These are phyloP conservation scores for Spinus pinus DNA, from an alignment of 2,797 vertebrate species.

Conservation along the genomic window DNA sequence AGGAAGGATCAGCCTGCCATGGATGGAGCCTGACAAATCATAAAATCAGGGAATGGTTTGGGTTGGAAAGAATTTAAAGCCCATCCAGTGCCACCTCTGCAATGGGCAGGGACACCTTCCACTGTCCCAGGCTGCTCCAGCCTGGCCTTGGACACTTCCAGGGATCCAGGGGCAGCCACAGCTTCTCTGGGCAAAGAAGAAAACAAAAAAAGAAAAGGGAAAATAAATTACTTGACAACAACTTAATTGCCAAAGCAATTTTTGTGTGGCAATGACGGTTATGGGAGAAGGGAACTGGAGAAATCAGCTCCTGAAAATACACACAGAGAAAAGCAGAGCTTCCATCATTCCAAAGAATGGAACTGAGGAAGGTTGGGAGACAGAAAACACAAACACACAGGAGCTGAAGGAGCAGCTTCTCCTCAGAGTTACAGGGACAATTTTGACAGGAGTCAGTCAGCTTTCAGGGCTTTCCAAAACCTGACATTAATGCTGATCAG, in stretches of 20 bases:
- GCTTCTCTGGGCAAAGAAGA: not conserved
- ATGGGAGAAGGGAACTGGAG: not conserved
- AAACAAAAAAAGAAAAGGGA: not conserved
- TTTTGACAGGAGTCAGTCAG: not conserved
- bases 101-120: not conserved
- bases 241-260: not conserved
- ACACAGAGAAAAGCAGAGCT: not conserved
- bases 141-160: not conserved
- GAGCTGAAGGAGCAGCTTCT: not conserved
- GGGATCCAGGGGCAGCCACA: not conserved
- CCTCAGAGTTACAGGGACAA: not conserved
- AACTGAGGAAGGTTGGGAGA: not conserved
- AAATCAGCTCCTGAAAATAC: not conserved
- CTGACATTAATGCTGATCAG: not conserved
- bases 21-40: not conserved
- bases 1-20: not conserved
- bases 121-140: not conserved
- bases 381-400: not conserved
- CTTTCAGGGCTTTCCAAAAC: not conserved
- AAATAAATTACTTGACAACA: not conserved
- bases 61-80: not conserved
- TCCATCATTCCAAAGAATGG: not conserved
- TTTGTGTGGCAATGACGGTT: not conserved
- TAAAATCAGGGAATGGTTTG: not conserved
- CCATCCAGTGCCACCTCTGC: not conserved